Evolutionary conservation across 2,888 invertebrate species (phyloP), one percentile per base, ranked within the genome.

Genomic region (Dione vanillae): DNA sequence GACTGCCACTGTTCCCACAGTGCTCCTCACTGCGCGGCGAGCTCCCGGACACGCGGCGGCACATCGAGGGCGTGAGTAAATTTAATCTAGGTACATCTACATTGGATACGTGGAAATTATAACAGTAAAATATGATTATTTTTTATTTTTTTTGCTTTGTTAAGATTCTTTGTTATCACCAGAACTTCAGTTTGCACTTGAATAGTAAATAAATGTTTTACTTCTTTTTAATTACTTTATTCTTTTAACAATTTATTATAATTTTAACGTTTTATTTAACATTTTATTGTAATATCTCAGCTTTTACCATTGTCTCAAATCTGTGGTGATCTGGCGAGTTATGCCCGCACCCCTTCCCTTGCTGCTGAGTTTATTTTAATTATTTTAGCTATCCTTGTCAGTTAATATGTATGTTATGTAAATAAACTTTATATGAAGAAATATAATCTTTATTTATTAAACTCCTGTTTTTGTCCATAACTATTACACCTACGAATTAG

Each of bases 381-480:
- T 82, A 84, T 81, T 86, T 83, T 85, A 85, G 79, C 84, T 86
- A 85, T 79, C 85, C 83, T 86, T 88, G 85, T 90, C 86, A 85
- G 87, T 89, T 89, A 83, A 76, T 87, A 86, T 89, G 85, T 85
- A 90, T 89, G 88, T 90, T 90, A 90, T 90, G 91, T 91, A 91
- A 91, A 91, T 91, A 91, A 89, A 90, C 85, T 88, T 88, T 90
- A 85, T 85, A 83, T 83, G 82, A 83, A 81, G 84, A 84, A 85
- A 64, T 65, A 69, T 62, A 43, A 49, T 73, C 59, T 72, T 70
- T 72, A 64, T 72, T 72, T 58, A 64, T 74, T 71, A 65, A 67
- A 52, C 65, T 70, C 73, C 69, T 75, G 61, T 71, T 67, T 52
- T 27, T 54, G 35, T 35, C n/a, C 16, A 56, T 56, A 16, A 56